Evolutionary conservation across 2,113 vertebrate species (phyloP).

Genomic region (Pelobates fuscus): DNA sequence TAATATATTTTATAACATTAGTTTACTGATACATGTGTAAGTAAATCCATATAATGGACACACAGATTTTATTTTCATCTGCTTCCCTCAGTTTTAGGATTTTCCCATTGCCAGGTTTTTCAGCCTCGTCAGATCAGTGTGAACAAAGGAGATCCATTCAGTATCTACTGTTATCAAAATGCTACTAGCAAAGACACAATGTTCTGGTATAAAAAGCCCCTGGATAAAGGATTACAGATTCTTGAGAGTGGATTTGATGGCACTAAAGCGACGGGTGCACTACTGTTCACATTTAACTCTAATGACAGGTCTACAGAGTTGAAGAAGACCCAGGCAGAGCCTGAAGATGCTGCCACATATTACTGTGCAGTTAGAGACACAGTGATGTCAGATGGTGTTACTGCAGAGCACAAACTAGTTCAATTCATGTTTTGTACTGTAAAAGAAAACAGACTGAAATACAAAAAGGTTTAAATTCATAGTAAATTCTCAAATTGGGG

Average conservation of each 20-base stretch:
- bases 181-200: conserved; percentile 2
- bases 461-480: too few species aligned
- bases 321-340: background rate
- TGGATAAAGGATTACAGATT: background rate
- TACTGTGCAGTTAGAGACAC: too few species aligned
- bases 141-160: conserved; percentile 11
- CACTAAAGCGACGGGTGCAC: background rate
- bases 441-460: too few species aligned
- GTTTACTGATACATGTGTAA: too few species aligned
- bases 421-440: too few species aligned
- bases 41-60: too few species aligned
- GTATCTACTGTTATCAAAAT: conserved; percentile 20
- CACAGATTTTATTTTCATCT: too few species aligned
- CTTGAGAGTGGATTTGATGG: background rate
- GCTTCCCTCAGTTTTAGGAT: background rate
- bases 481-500: too few species aligned
- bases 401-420: background rate
- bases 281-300: conserved; percentile 11
- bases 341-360: conserved; percentile 1
- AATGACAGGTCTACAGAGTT: background rate
- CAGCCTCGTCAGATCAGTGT: background rate
- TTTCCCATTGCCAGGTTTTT: conserved; percentile 15
- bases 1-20: too few species aligned
- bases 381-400: too few species aligned
- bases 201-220: conserved; percentile 44